Percentiles rank a stretch among this genome's conserved stretches.
phyloP scores from a whole-genome alignment of 2,797 vertebrate genomes.

The Xenentodon cancila region DNA sequence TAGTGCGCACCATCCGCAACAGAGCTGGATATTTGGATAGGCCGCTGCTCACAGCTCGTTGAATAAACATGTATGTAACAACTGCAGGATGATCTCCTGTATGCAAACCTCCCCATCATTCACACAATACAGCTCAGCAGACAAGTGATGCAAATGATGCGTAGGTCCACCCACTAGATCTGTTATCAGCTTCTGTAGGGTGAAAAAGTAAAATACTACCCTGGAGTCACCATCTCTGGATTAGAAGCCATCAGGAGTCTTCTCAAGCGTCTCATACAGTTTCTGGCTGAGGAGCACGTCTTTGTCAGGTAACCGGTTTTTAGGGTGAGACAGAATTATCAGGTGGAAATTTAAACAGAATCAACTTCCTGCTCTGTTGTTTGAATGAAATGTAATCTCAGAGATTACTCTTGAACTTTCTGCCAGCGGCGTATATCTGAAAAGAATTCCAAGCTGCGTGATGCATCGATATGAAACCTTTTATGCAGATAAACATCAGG shows the following conservation, averaged over 20 bases:
- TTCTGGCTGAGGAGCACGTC: conserved; percentile 34
- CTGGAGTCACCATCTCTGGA: conserved; percentile 10
- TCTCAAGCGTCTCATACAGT: neutral
- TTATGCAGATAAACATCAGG: neutral
- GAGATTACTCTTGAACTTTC: neutral
- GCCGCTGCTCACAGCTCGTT: conserved; percentile 13
- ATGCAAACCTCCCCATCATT: conserved; percentile 50
- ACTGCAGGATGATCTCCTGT: conserved; percentile 28
- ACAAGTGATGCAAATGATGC: conserved; percentile 72
- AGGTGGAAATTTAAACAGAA: neutral
- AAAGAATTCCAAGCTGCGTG: neutral
- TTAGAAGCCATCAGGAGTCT: conserved; percentile 3
- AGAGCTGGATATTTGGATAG: conserved; percentile 37
- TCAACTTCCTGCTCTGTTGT: neutral
- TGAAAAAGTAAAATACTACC: conserved; percentile 25
- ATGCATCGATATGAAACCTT: neutral
- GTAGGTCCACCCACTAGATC: conserved; percentile 42
- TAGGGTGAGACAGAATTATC: neutral
- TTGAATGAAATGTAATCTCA: too few relatives aligned
- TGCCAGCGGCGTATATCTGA: neutral
- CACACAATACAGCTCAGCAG: conserved; percentile 16
- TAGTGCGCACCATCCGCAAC: conserved; percentile 13
- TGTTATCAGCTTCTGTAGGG: conserved; percentile 57
- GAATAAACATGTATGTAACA: conserved; percentile 52
- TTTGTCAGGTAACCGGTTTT: conserved; percentile 52